Conservation (phyloP, 2,888 invertebrate species). For the Dicyrtomina minuta region DNA sequence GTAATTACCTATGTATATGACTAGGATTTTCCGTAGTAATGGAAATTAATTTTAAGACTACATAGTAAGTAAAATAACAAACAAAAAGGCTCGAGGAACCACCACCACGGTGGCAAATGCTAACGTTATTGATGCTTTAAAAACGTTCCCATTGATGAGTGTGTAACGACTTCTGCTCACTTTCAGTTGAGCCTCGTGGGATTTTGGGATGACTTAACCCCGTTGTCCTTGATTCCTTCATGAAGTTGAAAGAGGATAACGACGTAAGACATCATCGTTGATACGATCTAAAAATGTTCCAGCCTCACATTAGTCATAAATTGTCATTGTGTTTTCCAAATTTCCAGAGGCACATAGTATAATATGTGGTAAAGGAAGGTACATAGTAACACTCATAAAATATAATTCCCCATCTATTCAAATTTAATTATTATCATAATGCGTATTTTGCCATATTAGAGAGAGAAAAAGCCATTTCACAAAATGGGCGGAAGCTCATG, state of each 20-base stretch:
- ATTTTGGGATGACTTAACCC: neutral
- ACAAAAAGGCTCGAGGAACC: too few relatives aligned
- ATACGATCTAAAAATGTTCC: slow-evolving; percentile 24
- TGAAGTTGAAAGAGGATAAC: slow-evolving; percentile 34
- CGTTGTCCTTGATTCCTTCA: slow-evolving; percentile 6
- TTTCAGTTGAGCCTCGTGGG: neutral
- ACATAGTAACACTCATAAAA: too few relatives aligned
- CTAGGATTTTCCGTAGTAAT: too few relatives aligned
- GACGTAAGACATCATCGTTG: slow-evolving; percentile 23
- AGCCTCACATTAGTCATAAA: neutral
- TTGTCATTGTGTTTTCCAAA: neutral
- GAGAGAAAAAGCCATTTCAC: neutral
- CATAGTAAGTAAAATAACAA: too few relatives aligned
- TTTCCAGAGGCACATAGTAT: neutral
- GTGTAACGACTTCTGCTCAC: neutral
- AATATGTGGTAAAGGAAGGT: slow-evolving; percentile 1
- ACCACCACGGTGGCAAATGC: too few relatives aligned
- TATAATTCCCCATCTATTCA: too few relatives aligned
- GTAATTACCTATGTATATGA: too few relatives aligned
- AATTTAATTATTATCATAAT: neutral
- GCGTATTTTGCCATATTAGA: neutral
- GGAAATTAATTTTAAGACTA: too few relatives aligned
- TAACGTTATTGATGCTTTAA: too few relatives aligned
- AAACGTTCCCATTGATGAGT: neutral
- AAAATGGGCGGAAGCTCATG: neutral